Conservation (phyloP, 2,113 vertebrate species). For the Centrocercus urophasianus region DNA sequence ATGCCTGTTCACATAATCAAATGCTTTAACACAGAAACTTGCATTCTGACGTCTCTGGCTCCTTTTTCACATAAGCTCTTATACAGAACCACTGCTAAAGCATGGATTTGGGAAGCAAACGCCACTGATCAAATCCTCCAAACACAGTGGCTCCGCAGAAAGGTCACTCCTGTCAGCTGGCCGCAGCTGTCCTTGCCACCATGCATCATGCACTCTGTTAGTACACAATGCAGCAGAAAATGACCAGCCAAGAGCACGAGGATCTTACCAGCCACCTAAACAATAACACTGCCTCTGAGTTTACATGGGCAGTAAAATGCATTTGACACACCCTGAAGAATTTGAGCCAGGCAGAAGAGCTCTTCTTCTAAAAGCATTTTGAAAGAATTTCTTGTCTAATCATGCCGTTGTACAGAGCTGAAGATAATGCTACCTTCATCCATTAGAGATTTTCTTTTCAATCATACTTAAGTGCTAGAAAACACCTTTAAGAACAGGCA, state of each 20-base stretch:
- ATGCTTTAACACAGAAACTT: background rate
- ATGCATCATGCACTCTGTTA: background rate
- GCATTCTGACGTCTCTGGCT: background rate
- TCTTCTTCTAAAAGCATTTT: background rate
- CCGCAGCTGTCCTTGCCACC: background rate
- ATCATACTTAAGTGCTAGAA: background rate
- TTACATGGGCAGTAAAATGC: background rate
- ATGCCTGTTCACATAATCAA: background rate
- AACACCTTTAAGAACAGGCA: background rate
- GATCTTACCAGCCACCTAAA: background rate
- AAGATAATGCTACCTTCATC: background rate
- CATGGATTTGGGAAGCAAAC: background rate
- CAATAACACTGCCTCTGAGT: background rate
- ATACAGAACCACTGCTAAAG: background rate
- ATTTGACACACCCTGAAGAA: background rate
- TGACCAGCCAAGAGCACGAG: background rate
- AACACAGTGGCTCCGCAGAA: background rate
- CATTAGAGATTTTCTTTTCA: background rate
- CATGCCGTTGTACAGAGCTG: background rate
- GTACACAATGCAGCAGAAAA: background rate
- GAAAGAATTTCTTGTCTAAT: background rate
- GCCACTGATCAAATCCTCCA: background rate
- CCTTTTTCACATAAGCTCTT: background rate
- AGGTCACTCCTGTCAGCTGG: background rate
- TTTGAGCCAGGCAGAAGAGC: background rate